phyloP scores from a whole-genome alignment of 2,888 invertebrate genomes.

The Sylvicola fuscatus region DNA sequence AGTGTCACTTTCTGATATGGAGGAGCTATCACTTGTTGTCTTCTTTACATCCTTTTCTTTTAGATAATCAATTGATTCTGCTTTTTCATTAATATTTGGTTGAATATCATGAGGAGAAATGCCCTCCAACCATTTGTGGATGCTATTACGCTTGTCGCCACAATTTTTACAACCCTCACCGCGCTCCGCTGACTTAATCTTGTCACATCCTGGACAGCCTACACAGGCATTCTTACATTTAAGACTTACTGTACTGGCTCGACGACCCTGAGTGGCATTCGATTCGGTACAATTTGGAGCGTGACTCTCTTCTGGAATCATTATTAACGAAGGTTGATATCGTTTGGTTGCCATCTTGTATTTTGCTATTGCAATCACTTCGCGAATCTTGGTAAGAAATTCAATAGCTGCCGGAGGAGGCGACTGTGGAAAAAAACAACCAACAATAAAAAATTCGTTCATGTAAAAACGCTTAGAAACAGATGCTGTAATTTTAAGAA shows the following conservation, averaged over 20 bases:
- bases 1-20: conserved; percentile 15
- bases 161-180: conserved; percentile 21
- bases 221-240: conserved; percentile 35
- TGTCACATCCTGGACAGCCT: conserved; percentile 44
- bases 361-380: conserved; percentile 76
- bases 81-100: conserved; percentile 6
- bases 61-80: conserved; percentile 6
- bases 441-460: conserved; percentile 6
- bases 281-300: conserved; percentile 25
- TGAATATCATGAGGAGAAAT: conserved; percentile 27
- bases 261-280: conserved; percentile 25
- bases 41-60: conserved; percentile 11
- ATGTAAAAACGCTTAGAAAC: conserved; percentile 3
- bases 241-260: conserved; percentile 33
- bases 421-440: conserved; percentile 35
- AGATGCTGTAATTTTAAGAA: conserved; percentile 3
- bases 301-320: conserved; percentile 57
- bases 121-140: conserved; percentile 54
- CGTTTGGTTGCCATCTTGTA: conserved; percentile 68
- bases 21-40: conserved; percentile 21
- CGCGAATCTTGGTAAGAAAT: conserved; percentile 71
- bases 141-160: conserved; percentile 53
- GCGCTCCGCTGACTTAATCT: conserved; percentile 9
- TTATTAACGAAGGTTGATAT: conserved; percentile 54
- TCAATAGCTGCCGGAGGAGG: conserved; percentile 82